Conservation (phyloP, 2,113 vertebrate species). For the Dicerorhinus sumatrensis region DNA sequence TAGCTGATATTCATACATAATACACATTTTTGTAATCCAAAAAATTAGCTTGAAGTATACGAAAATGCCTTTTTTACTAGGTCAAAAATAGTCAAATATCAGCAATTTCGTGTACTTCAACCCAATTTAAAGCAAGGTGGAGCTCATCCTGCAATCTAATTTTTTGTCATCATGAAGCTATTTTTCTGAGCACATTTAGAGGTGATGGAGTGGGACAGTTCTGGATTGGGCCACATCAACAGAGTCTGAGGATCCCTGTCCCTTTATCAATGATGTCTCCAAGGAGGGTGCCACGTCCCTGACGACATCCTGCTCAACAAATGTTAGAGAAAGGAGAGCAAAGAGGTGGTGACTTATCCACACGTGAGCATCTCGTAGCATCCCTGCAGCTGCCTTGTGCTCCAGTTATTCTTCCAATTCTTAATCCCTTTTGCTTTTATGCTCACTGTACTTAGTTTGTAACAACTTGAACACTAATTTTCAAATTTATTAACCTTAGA, state of each 20-base stretch:
- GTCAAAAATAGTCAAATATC: not conserved
- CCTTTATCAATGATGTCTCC: not conserved
- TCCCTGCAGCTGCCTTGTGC: not conserved
- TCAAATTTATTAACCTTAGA: constrained; percentile 33
- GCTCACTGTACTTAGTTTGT: not conserved
- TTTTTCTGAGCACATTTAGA: constrained; percentile 12
- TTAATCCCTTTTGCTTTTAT: not conserved
- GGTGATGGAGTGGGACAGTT: not conserved
- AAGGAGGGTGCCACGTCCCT: accelerated
- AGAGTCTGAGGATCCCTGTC: not conserved
- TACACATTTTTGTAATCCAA: not conserved
- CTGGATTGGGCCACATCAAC: not conserved
- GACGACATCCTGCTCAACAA: not conserved
- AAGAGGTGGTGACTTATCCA: not conserved
- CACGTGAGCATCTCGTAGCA: not conserved
- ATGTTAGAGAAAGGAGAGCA: not conserved
- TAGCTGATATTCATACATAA: not conserved
- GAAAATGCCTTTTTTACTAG: not conserved
- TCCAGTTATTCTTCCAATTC: not conserved
- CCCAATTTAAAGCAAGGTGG: not conserved
- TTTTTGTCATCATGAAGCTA: not conserved
- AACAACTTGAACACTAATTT: not conserved
- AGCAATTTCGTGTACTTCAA: not conserved
- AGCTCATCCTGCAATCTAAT: not conserved
- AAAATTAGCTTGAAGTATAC: not conserved